Evolutionary conservation across 1,140 invertebrate species (phyloP).

Genomic region (Alviniconcha marisindica): DNA sequence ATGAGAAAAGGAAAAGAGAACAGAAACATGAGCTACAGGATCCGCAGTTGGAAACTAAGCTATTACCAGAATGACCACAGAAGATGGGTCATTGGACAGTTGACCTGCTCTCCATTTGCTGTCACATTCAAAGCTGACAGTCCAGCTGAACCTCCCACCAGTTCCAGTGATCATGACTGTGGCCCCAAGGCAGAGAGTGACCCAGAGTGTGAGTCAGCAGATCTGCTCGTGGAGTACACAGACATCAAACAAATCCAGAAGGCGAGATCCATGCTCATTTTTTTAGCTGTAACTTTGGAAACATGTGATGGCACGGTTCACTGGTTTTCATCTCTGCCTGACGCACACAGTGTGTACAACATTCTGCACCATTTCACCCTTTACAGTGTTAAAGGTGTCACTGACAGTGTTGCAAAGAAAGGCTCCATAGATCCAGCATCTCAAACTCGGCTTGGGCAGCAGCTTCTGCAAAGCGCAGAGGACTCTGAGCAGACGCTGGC

Average conservation of each 20-base stretch:
- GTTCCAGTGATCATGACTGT: not conserved
- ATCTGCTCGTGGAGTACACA: constrained; percentile 2
- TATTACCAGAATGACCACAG: constrained; percentile 25
- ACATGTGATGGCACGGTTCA: not conserved
- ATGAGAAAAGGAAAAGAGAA: not conserved
- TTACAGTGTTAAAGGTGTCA: not conserved
- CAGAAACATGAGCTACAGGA: constrained; percentile 16
- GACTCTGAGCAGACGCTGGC: constrained; percentile 31
- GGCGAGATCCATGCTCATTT: constrained; percentile 27
- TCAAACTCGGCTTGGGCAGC: constrained; percentile 5
- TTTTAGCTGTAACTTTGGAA: not conserved
- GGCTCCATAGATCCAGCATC: not conserved
- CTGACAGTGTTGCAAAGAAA: not conserved
- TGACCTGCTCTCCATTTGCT: not conserved
- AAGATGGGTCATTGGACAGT: constrained; percentile 12
- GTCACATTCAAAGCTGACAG: not conserved
- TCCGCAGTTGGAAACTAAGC: constrained; percentile 32
- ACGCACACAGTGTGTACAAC: constrained; percentile 28
- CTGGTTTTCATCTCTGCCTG: constrained; percentile 35
- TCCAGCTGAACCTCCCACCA: not conserved
- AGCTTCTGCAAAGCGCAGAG: constrained; percentile 20
- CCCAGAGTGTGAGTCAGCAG: too few relatives aligned
- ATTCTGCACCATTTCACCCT: constrained; percentile 16
- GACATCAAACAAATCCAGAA: constrained; percentile 24
- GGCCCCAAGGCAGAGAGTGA: not conserved